phyloP scores from a whole-genome alignment of 2,797 vertebrate species.

The Pseudochromis fuscus region DNA sequence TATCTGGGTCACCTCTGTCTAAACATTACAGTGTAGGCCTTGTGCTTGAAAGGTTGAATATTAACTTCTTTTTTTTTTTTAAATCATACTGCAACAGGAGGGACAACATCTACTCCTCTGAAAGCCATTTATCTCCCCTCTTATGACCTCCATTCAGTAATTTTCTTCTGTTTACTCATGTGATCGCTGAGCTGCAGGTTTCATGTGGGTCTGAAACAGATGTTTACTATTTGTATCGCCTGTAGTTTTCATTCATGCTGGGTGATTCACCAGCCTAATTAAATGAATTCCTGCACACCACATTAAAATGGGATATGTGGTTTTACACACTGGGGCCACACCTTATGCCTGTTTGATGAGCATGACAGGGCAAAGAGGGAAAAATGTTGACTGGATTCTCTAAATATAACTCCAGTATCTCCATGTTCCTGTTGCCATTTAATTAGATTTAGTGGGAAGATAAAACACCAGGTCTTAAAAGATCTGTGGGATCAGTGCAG shows the following conservation, averaged over 20 bases:
- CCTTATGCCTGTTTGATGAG: not conserved
- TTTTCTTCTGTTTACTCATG: not conserved
- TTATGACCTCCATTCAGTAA: not conserved
- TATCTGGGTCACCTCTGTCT: not conserved
- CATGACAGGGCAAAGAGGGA: not conserved
- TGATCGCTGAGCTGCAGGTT: not conserved
- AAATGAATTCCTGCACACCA: conserved; percentile 15
- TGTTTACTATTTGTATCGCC: not conserved
- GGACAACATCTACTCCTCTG: not conserved
- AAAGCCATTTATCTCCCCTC: not conserved
- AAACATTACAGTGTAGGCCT: not conserved
- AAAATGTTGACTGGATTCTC: not conserved
- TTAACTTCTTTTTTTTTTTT: conserved; percentile 40
- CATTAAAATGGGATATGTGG: conserved; percentile 9
- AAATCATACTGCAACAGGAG: conserved; percentile 1
- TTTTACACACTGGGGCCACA: not conserved
- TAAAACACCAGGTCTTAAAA: no score
- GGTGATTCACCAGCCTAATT: not conserved
- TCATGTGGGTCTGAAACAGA: conserved; percentile 1
- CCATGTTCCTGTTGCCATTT: not conserved
- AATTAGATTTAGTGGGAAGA: not conserved
- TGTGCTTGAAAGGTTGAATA: conserved; percentile 25
- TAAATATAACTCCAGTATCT: no score
- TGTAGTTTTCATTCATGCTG: not conserved
- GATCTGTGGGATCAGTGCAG: no score